These are phyloP conservation scores for Phrynocephalus vlangalii DNA, from an alignment of 2,797 vertebrate species.

Conservation along the genomic window DNA sequence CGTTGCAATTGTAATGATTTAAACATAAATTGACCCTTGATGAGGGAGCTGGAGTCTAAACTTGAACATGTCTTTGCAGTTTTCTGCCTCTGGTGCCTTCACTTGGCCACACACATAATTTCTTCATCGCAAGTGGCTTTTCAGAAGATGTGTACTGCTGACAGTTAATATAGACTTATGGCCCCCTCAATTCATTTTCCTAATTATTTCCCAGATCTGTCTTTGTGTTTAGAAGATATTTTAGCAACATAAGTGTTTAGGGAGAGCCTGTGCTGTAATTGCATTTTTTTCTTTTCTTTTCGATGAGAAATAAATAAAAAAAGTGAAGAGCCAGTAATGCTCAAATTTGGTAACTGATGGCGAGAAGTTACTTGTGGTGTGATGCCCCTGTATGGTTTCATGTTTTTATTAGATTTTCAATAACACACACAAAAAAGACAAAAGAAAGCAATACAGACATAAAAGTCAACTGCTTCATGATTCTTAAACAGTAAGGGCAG, in stretches of 20 bases:
- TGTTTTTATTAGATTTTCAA: conserved; percentile 74
- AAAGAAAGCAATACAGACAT: conserved; percentile 67
- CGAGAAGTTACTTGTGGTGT: conserved; percentile 72
- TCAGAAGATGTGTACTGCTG: conserved; percentile 81
- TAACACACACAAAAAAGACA: conserved; percentile 64
- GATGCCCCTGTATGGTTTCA: conserved; percentile 71
- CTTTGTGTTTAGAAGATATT: conserved; percentile 84
- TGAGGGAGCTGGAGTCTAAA: conserved; percentile 75
- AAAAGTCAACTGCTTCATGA: conserved; percentile 60
- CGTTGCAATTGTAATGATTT: conserved; percentile 77
- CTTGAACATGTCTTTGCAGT: conserved; percentile 69
- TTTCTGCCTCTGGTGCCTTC: conserved; percentile 72
- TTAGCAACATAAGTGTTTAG: conserved; percentile 83
- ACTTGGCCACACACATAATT: conserved; percentile 77
- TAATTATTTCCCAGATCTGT: conserved; percentile 86
- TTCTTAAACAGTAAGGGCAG: conserved; percentile 70
- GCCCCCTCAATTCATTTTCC: conserved; percentile 83
- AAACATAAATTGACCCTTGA: conserved; percentile 80
- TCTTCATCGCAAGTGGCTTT: conserved; percentile 82
- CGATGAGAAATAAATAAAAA: conserved; percentile 78
- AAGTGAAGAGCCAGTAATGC: conserved; percentile 69
- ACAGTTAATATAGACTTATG: conserved; percentile 85
- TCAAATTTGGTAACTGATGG: conserved; percentile 75
- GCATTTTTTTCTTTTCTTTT: conserved; percentile 65
- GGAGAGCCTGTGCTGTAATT: conserved; percentile 81